Evolutionary conservation across 2,113 vertebrate species (phyloP).

Genomic region (Catharus fuscescens): DNA sequence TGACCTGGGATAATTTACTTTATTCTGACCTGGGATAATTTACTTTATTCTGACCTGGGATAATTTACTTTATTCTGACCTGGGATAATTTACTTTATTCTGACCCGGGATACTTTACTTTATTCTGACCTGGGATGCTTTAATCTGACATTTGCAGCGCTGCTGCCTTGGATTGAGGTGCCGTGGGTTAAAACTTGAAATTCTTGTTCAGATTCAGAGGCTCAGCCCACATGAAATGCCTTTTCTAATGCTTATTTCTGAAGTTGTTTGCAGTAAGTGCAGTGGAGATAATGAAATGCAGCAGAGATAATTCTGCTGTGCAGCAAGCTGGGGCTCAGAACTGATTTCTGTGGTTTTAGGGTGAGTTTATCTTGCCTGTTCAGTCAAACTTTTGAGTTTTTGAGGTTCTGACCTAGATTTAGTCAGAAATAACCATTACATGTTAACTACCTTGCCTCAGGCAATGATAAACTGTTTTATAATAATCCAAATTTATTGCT

Average conservation of each 20-base stretch:
- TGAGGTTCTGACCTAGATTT: neutral
- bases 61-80: no score
- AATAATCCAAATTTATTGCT: neutral
- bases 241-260: accelerated
- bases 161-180: neutral
- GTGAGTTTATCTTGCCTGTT: neutral
- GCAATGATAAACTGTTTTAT: neutral
- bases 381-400: neutral
- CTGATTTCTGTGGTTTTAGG: neutral
- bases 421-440: neutral
- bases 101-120: no score
- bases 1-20: no score
- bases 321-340: neutral
- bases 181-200: accelerated
- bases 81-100: no score
- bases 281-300: neutral
- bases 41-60: no score
- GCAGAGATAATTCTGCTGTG: neutral
- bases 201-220: neutral
- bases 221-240: neutral
- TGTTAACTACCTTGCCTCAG: neutral
- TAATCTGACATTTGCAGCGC: neutral
- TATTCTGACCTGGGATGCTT: no score
- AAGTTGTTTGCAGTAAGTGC: neutral
- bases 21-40: no score